Evolutionary conservation across 2,113 vertebrate species (phyloP), one percentile per base, ranked within the genome.

Genomic region (Nannospalax galili): DNA sequence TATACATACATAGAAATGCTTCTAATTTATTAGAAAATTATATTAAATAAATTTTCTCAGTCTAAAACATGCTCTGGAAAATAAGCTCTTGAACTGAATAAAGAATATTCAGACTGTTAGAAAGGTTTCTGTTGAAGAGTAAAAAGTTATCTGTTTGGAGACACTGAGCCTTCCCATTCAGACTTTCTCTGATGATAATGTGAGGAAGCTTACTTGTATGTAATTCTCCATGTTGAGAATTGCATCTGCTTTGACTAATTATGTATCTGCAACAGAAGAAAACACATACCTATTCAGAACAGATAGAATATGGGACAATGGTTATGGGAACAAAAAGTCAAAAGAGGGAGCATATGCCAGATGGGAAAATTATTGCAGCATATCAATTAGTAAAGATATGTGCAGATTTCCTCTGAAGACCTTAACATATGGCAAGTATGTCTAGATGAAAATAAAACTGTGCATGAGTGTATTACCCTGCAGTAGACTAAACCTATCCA

Each of bases 221-320:
- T 75, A 86, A 92, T 89, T 95, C 79, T 95, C 95, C 89, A 90
- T 86, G 65, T 89, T 93, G 74, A 84, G 60, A 89, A 91, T 94
- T 96, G 60, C 62, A 56, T 72, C 67, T 90, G 40, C 65, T 97
- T 91, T 96, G 96, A 65, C 80, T 94, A 84, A 89, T 94, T 91
- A 77, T 94, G 45, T 95, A 84, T 91, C 58, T 90, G 45, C 45
- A 87, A 26, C 16, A 56, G n/a, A 42, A 94, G 84, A 97, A 74
- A 95, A 77, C 35, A 96, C 60, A 42, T 90, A 92, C 24, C 45
- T 93, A 24, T 94, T 96, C 91, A 95, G 45, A 95, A 67, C n/a
- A 94, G 70, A 74, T 65, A 94, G 72, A 94, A 56, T 82, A 26
- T 85, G 22, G 64, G 74, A 85, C 88, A 96, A 0, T 91, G 42